phyloP scores from a whole-genome alignment of 2,113 vertebrate genomes.

The Cricetomys ansorgei region DNA sequence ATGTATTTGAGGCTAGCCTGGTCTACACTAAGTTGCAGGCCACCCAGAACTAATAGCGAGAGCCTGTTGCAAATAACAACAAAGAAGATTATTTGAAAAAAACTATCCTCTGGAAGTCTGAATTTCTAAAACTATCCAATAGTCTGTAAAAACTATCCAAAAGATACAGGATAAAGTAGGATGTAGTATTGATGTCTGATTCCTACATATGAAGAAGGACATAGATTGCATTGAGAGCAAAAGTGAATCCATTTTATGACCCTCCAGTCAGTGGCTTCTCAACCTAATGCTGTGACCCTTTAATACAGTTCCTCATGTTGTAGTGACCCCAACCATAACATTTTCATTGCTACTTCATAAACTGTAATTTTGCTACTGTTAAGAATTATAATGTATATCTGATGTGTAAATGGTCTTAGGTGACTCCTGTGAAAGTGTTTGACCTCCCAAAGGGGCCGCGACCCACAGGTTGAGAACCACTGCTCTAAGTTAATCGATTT shows the following conservation, averaged over 20 bases:
- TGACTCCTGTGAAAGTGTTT: too few species aligned
- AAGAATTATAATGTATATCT: too few species aligned
- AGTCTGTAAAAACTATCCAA: slow-evolving; percentile 33
- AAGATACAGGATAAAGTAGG: neutral
- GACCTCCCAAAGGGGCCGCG: too few species aligned
- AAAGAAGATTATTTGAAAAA: slow-evolving; percentile 27
- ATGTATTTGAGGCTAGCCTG: neutral
- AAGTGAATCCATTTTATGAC: slow-evolving; percentile 7
- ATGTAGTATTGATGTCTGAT: neutral
- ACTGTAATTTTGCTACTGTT: too few species aligned
- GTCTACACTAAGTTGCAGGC: neutral
- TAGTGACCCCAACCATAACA: too few species aligned
- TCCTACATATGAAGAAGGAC: neutral
- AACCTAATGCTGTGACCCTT: too few species aligned
- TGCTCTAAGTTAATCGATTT: neutral
- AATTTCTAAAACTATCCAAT: slow-evolving; percentile 53
- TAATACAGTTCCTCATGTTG: too few species aligned
- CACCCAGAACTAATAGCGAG: neutral
- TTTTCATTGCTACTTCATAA: too few species aligned
- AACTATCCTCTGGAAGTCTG: neutral
- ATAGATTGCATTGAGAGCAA: neutral
- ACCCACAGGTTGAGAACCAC: too few species aligned
- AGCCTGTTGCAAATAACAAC: neutral
- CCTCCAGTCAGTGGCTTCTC: neutral
- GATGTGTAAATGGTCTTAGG: too few species aligned